phyloP scores from a whole-genome alignment of 2,113 vertebrate genomes.

The Salvelinus fontinalis region DNA sequence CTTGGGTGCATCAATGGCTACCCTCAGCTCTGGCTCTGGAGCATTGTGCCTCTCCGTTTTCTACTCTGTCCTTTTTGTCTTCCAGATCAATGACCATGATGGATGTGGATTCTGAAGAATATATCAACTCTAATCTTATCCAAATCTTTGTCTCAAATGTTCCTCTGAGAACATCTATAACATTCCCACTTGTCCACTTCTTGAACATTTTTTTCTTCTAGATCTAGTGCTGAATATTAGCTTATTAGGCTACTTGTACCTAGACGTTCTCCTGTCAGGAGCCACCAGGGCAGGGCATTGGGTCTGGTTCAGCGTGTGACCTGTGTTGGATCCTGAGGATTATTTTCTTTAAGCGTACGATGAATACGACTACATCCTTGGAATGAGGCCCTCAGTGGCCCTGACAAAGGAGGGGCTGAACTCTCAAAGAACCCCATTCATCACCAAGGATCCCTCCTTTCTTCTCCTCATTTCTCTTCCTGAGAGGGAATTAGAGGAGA shows the following conservation, averaged over 20 bases:
- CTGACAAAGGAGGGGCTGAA: constrained; percentile 61
- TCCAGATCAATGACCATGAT: not conserved
- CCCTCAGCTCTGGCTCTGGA: not conserved
- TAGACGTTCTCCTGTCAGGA: constrained; percentile 29
- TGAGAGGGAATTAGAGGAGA: constrained; percentile 37
- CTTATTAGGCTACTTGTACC: not conserved
- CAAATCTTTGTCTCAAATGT: constrained; percentile 32
- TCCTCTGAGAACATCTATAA: constrained; percentile 8
- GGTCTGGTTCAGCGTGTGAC: constrained; percentile 63
- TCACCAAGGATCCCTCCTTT: constrained; percentile 35
- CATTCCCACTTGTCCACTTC: constrained; percentile 2
- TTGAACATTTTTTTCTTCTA: constrained; percentile 6
- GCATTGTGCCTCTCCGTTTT: not conserved
- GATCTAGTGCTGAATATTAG: not conserved
- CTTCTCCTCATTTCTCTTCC: constrained; percentile 4
- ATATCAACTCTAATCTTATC: not conserved
- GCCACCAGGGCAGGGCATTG: constrained; percentile 40
- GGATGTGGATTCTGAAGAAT: not conserved
- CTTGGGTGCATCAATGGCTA: not conserved
- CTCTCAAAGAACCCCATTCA: constrained; percentile 57
- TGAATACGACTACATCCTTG: constrained; percentile 59
- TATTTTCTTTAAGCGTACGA: constrained; percentile 32
- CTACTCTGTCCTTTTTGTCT: not conserved
- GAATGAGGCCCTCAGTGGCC: constrained; percentile 55
- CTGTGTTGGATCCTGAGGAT: constrained; percentile 50